Conservation (phyloP, 2,888 invertebrate genomes). For the Tenodera sinensis region DNA sequence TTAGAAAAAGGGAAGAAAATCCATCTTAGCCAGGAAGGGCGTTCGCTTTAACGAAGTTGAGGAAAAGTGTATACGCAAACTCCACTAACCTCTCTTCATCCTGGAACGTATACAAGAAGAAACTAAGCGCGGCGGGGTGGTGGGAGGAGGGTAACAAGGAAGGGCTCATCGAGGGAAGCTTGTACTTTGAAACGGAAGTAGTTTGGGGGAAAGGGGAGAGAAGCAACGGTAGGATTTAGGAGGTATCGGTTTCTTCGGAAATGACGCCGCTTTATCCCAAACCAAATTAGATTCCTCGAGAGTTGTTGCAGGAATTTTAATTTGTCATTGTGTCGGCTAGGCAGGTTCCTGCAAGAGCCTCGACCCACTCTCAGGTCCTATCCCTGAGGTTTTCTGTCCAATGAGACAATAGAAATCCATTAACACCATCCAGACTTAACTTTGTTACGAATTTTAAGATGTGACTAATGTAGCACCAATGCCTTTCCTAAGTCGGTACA, state of each 20-base stretch:
- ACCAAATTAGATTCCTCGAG: background rate
- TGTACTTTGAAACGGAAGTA: background rate
- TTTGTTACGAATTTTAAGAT: no score
- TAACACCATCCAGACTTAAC: background rate
- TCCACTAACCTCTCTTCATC: slow-evolving; percentile 3
- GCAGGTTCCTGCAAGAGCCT: background rate
- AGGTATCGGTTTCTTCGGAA: background rate
- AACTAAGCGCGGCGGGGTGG: background rate
- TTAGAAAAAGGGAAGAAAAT: background rate
- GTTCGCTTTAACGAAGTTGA: background rate
- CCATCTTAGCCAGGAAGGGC: background rate
- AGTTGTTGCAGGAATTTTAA: background rate
- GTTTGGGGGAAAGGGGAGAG: background rate
- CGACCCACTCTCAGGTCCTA: no score
- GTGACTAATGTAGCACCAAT: no score
- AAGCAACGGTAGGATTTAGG: background rate
- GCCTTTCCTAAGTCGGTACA: no score
- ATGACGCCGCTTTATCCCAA: background rate
- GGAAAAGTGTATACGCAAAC: background rate
- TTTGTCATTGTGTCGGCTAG: background rate
- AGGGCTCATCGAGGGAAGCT: background rate
- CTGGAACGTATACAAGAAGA: background rate
- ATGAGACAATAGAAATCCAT: background rate
- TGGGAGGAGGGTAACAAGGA: background rate
- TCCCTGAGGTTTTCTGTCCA: background rate